Evolutionary conservation across 2,797 vertebrate species (phyloP), one percentile per base, ranked within the genome.

Genomic region (Leucoraja ocellata): DNA sequence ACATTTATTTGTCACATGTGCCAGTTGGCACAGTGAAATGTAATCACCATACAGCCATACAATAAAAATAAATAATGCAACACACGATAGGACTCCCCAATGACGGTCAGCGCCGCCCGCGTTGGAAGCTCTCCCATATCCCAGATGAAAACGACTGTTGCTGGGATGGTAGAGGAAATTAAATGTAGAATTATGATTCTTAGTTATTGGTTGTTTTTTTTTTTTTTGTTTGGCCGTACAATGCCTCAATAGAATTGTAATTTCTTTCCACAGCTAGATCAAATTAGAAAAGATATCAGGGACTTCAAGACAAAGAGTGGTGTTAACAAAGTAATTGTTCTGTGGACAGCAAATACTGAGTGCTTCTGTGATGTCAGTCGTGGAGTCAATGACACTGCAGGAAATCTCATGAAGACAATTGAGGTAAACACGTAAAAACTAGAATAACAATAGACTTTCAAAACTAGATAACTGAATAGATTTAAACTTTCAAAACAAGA

Each of bases 281-380:
- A 96, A 95, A 97, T 99, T 95, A 96, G 97, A 94, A 96, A 95
- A 23, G 99, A 99, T 94, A 99, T 99, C 94, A 96, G 95, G 8
- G 97, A 98, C 94, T 99, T 99, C 95, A 96, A 71, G 93, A 94
- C 96, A 93, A 96, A 94, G 13, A 98, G 97, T 0, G 96, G 97
- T 0, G 96, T 98, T 93, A 98, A 98, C 94, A 99, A 99, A 95
- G 96, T 99, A 94, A 97, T 99, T 0, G 97, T 99, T 39, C 95
- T 99, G 91, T 99, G 98, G 99, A 99, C 98, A 0, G 99, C 98
- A 54, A 99, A 99, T 94, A 99, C 98, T 0, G 98, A 99, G 95
- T 96, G 98, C 1, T 99, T 98, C 96, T 98, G 98, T 0, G 97
- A 98, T 0, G 39, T 99, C 46, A 77, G 95, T 32, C 95, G 97